A percentile compares a stretch with the other conserved stretches of the same genome.
Evolutionary conservation across 1,140 invertebrate genomes (phyloP).

Genomic region (Leucophenga varia): DNA sequence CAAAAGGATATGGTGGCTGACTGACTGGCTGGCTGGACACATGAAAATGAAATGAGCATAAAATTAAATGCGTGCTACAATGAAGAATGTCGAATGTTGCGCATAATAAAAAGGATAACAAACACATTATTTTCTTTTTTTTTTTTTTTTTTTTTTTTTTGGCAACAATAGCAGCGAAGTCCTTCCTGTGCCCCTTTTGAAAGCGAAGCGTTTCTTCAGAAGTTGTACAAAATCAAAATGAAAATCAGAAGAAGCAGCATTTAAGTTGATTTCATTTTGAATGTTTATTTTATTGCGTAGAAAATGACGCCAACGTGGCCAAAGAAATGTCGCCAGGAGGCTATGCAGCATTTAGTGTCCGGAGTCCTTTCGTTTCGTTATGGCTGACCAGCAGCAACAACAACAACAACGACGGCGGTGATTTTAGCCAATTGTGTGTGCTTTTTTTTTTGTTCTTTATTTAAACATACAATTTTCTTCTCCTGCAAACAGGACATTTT

Average conservation of each 20-base stretch:
- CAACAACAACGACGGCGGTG: no score
- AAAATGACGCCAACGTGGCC: conserved; percentile 56
- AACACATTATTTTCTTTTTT: conserved; percentile 1
- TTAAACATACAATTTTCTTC: not conserved
- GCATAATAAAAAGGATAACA: conserved; percentile 2
- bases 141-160: no score
- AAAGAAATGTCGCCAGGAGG: conserved; percentile 29
- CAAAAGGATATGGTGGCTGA: no score
- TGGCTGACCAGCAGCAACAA: no score
- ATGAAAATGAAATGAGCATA: conserved; percentile 52
- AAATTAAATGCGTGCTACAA: conserved; percentile 50
- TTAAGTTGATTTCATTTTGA: conserved; percentile 55
- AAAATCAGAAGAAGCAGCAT: conserved; percentile 15
- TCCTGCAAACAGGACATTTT: conserved; percentile 33
- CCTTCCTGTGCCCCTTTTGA: no score
- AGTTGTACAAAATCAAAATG: conserved; percentile 14
- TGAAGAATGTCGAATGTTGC: conserved; percentile 29
- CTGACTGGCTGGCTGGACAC: no score
- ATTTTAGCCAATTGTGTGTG: no score
- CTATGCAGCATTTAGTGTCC: no score
- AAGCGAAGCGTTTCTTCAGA: no score
- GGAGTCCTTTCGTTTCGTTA: no score
- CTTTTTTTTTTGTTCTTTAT: conserved; percentile 5
- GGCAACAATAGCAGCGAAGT: no score
- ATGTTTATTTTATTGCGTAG: conserved; percentile 56